Base-by-base conservation (phyloP, 2,888 invertebrate genomes). In the Aphrophora alni region DNA sequence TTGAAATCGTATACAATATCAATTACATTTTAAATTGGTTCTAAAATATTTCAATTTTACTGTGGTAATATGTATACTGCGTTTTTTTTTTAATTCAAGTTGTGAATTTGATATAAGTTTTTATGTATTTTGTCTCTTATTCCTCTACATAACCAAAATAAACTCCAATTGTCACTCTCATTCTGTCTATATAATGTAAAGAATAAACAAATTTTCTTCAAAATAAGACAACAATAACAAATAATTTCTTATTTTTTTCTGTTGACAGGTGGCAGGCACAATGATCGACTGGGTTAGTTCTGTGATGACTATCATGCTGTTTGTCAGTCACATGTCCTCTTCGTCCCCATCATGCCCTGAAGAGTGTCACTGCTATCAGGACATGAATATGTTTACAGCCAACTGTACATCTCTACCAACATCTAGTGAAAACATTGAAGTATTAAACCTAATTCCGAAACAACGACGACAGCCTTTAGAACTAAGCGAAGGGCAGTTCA, bases 351-450 rank as follows among this genome's bases (percentile, higher is more conserved):
- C 80, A 71, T 84, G 84, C 74, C 84, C 84, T 14, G 77, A 82
- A 24, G 72, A 82, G 78, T 84, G 84, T 69, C 79, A 78, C 76
- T 84, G 84, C 71, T 81, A 79, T 80, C 75, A 80, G 1, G 82
- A 83, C 78, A 80, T 75, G 21, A 82, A 78, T 59, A 80, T 81
- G 76, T 78, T 76, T 70, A 80, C 82, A 25, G 84, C 84, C 70
- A 82, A 83, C 75, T 84, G 84, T 73, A 80, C 82, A 14, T 80
- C 82, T n/a, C 77, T 83, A 38, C 59, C 75, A 24, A 12, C 79
- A 10, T 44, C 69, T 27, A 80, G 71, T 28, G 78, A 74, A 38
- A 79, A 80, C n/a, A 75, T 83, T 14, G 81, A 83, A 71, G 78
- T 81, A 24, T 77, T 84, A 71, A 80, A 82, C 25, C 75, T 83